phyloP scores from a whole-genome alignment of 2,113 vertebrate genomes.

The Hippocampus comes region DNA sequence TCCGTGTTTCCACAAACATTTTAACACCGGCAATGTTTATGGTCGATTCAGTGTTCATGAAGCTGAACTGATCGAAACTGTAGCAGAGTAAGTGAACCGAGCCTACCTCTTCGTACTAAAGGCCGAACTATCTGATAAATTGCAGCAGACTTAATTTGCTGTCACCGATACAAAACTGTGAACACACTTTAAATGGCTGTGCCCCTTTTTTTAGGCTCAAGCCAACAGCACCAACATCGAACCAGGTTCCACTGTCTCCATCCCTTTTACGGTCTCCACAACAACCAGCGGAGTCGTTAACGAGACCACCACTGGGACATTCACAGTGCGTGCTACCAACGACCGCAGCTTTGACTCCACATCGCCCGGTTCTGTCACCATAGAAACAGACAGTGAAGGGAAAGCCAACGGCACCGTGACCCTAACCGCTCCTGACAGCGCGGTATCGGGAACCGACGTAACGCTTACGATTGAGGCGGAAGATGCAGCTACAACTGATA shows the following conservation, averaged over 20 bases:
- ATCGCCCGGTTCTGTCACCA: constrained; percentile 29
- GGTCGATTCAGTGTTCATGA: too few relatives aligned
- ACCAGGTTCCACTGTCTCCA: constrained; percentile 49
- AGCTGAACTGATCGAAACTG: too few relatives aligned
- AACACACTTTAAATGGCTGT: not conserved
- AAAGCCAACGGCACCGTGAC: constrained; percentile 42
- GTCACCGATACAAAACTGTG: not conserved
- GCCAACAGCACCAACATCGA: constrained; percentile 44
- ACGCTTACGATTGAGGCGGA: constrained; percentile 64
- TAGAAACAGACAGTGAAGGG: constrained; percentile 31
- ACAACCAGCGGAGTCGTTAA: constrained; percentile 21
- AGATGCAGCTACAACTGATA: constrained; percentile 35
- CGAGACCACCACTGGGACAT: constrained; percentile 17
- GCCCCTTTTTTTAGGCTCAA: constrained; percentile 29
- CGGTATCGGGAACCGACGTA: constrained; percentile 60
- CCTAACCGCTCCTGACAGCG: constrained; percentile 34
- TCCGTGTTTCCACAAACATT: too few relatives aligned
- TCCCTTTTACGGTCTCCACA: constrained; percentile 47
- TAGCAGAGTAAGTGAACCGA: too few relatives aligned
- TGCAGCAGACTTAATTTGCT: not conserved
- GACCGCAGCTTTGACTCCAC: constrained; percentile 39
- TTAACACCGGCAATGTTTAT: too few relatives aligned
- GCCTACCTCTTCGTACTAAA: too few relatives aligned
- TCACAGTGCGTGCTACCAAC: constrained; percentile 53
- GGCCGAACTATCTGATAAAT: not conserved